These are phyloP conservation scores for Nineta flava DNA, from an alignment of 2,888 invertebrate genomes.

Conservation along the genomic window DNA sequence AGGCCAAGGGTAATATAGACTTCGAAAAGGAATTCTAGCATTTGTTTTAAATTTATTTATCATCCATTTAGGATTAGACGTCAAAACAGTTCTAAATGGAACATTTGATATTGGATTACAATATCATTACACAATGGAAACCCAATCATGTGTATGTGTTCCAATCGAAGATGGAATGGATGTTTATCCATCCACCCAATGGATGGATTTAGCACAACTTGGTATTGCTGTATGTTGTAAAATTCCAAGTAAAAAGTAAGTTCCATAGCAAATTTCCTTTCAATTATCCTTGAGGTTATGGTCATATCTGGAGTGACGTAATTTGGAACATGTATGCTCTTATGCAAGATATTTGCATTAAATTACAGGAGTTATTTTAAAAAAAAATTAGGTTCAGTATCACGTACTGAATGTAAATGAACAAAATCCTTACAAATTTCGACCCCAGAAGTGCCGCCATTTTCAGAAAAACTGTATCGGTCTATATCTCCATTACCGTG, in stretches of 20 bases:
- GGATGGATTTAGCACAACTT: slow-evolving; percentile 41
- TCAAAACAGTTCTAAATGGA: slow-evolving; percentile 38
- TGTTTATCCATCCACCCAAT: slow-evolving; percentile 45
- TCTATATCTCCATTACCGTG: too few relatives aligned
- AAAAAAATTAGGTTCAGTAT: too few relatives aligned
- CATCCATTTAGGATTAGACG: slow-evolving; percentile 21
- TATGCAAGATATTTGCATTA: too few relatives aligned
- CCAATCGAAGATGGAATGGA: slow-evolving; percentile 53
- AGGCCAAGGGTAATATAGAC: slow-evolving; percentile 16
- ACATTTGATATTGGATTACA: slow-evolving; percentile 40
- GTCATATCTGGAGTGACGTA: too few relatives aligned
- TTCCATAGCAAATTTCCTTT: too few relatives aligned
- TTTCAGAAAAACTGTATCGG: too few relatives aligned
- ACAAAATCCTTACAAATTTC: too few relatives aligned
- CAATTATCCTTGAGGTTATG: too few relatives aligned
- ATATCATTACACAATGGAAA: slow-evolving; percentile 68
- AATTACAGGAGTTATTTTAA: too few relatives aligned
- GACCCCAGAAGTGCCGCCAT: too few relatives aligned
- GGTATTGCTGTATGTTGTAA: slow-evolving; percentile 34
- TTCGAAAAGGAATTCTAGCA: not conserved
- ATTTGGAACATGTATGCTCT: too few relatives aligned
- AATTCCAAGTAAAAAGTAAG: slow-evolving; percentile 28
- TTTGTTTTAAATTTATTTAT: not conserved
- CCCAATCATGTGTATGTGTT: slow-evolving; percentile 42
- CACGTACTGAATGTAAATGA: too few relatives aligned